Evolutionary conservation across 2,888 invertebrate species (phyloP), one percentile per base, ranked within the genome.

Genomic region (Apantesis nais): DNA sequence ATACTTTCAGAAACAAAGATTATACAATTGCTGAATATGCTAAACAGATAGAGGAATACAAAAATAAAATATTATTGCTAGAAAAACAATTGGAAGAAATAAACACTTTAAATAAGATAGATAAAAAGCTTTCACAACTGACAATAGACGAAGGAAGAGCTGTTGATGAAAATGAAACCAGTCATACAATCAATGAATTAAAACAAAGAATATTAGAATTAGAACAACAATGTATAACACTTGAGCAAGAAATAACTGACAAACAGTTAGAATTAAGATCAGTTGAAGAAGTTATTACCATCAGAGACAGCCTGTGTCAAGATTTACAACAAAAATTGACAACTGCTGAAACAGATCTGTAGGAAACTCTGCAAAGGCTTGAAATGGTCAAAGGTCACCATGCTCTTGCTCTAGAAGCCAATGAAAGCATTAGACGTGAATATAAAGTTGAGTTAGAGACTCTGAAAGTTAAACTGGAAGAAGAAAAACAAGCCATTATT

Each of bases 341-440:
- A 58, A 86, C 86, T 74, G 86, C 88, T 67, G 94, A 94, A 85
- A 85, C 82, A 66, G 83, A 84, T 66, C 78, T 94, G 31, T 92
- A 92, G 65, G 93, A 95, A 87, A 91, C 92, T n/a, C 86, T 84
- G 62, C 92, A 94, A 80, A 89, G 94, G 72, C 86, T 95, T 58
- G 94, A 95, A 86, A 93, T 95, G 93, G 94, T 95, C 1, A 95
- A 95, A 84, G 93, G 94, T 1, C 95, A 95, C 78, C 95, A 95
- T 87, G 91, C 92, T 60, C 84, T 95, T 73, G 95, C 95, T 41
- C 74, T 95, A 74, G 94, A 95, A 83, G 95, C 95, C 8, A 95
- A 95, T 85, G 95, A 95, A 80, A 95, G 95, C 74, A 95, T 95
- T 68, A 86, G 95, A 76, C 87, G 93, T 58, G 95, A 95, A 81